A percentile compares a stretch with the other conserved stretches of the same genome.
phyloP scores from a whole-genome alignment of 2,888 invertebrate genomes.

The Lepidocyrtoides sp. region DNA sequence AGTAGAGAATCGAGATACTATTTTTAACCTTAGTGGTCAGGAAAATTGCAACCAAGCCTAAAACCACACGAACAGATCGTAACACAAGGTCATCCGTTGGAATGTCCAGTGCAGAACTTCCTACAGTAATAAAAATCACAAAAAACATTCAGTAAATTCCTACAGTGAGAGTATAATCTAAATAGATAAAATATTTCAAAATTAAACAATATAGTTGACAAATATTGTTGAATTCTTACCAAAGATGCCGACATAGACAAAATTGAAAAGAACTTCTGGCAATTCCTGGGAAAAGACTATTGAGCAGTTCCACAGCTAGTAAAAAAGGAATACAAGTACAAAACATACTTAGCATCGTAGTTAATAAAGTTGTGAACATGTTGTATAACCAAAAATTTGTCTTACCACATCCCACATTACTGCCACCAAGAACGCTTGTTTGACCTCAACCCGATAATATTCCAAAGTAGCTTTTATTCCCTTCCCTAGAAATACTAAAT shows the following conservation, averaged over 20 bases:
- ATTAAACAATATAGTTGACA: too few relatives aligned
- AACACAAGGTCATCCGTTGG: conserved; percentile 8
- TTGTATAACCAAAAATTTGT: too few relatives aligned
- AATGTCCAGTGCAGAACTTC: conserved; percentile 14
- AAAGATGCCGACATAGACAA: conserved; percentile 41
- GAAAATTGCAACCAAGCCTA: not conserved
- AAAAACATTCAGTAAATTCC: too few relatives aligned
- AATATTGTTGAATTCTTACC: too few relatives aligned
- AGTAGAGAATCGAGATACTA: too few relatives aligned
- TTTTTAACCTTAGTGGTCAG: conserved; percentile 23
- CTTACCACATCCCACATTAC: conserved; percentile 58
- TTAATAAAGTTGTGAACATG: too few relatives aligned
- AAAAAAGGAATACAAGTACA: too few relatives aligned
- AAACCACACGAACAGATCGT: not conserved
- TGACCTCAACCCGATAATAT: conserved; percentile 11
- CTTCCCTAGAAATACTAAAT: conserved; percentile 49
- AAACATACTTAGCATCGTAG: not conserved
- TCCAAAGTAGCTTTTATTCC: not conserved
- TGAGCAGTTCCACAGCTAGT: conserved; percentile 57
- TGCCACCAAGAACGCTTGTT: conserved; percentile 27
- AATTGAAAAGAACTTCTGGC: conserved; percentile 23
- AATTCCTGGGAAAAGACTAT: conserved; percentile 43
- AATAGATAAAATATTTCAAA: too few relatives aligned
- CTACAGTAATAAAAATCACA: too few relatives aligned
- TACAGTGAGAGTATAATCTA: too few relatives aligned